A percentile compares a stretch with the other conserved stretches of the same genome.
Evolutionary conservation across 2,888 invertebrate genomes (phyloP).

Genomic region (Pyrgus malvae): DNA sequence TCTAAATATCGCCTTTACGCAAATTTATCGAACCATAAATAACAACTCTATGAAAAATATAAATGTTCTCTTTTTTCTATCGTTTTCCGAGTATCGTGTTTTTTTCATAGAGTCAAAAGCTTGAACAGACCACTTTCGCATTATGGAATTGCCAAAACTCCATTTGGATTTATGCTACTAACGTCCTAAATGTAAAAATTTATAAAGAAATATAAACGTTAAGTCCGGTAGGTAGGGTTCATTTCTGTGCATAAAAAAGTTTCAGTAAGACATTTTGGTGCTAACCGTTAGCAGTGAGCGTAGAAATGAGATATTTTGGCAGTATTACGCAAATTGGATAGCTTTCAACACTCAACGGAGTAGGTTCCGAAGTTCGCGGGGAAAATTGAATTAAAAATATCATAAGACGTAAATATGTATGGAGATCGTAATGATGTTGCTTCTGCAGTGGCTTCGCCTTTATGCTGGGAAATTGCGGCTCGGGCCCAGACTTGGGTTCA

Average conservation of each 20-base stretch:
- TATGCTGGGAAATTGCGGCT: slow-evolving; percentile 23
- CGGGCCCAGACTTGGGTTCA: slow-evolving; percentile 11
- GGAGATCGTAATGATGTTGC: slow-evolving; percentile 73
- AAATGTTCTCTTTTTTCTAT: slow-evolving; percentile 79
- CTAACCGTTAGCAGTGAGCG: slow-evolving; percentile 63
- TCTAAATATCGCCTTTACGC: slow-evolving; percentile 79
- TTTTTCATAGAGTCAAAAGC: slow-evolving; percentile 82
- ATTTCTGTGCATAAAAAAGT: slow-evolving; percentile 36
- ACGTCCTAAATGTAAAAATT: slow-evolving; percentile 41
- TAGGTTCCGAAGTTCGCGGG: slow-evolving; percentile 80
- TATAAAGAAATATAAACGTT: slow-evolving; percentile 40
- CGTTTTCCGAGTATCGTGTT: slow-evolving; percentile 76
- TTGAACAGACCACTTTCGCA: slow-evolving; percentile 82
- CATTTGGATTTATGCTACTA: slow-evolving; percentile 54
- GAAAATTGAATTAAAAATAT: slow-evolving; percentile 82
- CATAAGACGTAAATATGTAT: slow-evolving; percentile 78
- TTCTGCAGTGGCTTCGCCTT: slow-evolving; percentile 42
- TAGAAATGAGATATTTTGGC: slow-evolving; percentile 83
- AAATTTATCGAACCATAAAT: slow-evolving; percentile 76
- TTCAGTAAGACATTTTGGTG: slow-evolving; percentile 45
- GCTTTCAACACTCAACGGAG: slow-evolving; percentile 82
- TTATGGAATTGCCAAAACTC: slow-evolving; percentile 82
- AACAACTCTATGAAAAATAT: slow-evolving; percentile 81
- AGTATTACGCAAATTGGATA: slow-evolving; percentile 83
- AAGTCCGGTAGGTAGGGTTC: slow-evolving; percentile 32